Conservation (phyloP, 2,797 vertebrate species). For the Tolypeutes matacus region DNA sequence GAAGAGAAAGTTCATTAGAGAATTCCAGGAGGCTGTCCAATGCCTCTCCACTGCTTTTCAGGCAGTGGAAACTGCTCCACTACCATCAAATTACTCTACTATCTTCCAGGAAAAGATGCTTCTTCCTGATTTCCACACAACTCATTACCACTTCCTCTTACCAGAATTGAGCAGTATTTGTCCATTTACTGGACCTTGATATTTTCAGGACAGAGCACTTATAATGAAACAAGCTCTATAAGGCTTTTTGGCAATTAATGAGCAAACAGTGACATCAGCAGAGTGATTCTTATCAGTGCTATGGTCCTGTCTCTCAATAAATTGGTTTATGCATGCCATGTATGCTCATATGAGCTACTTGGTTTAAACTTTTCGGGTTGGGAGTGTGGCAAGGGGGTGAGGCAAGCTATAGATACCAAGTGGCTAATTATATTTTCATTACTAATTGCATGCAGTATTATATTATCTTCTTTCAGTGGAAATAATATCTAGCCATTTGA, state of each 20-base stretch:
- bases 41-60: not conserved
- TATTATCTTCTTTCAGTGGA: conserved; percentile 46
- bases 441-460: conserved; percentile 58
- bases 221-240: conserved; percentile 45
- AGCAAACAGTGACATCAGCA: conserved; percentile 46
- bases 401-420: conserved; percentile 60
- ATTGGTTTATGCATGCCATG: conserved; percentile 42
- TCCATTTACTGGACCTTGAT: not conserved
- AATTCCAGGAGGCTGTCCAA: conserved; percentile 13
- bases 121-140: conserved; percentile 40
- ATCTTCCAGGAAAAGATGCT: not conserved
- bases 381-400: conserved; percentile 50
- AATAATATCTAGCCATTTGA: conserved; percentile 42
- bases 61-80: not conserved
- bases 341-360: conserved; percentile 43
- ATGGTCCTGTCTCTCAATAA: conserved; percentile 24
- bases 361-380: conserved; percentile 59
- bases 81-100: not conserved
- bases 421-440: conserved; percentile 65
- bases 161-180: conserved; percentile 1
- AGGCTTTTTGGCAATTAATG: conserved; percentile 31
- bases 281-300: conserved; percentile 29
- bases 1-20: not conserved
- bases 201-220: conserved; percentile 54
- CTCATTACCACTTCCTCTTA: conserved; percentile 35